A percentile compares a stretch with the other conserved stretches of the same genome.
These are phyloP conservation scores for Amazona ochrocephala DNA, from an alignment of 2,797 vertebrate species.

Conservation along the genomic window DNA sequence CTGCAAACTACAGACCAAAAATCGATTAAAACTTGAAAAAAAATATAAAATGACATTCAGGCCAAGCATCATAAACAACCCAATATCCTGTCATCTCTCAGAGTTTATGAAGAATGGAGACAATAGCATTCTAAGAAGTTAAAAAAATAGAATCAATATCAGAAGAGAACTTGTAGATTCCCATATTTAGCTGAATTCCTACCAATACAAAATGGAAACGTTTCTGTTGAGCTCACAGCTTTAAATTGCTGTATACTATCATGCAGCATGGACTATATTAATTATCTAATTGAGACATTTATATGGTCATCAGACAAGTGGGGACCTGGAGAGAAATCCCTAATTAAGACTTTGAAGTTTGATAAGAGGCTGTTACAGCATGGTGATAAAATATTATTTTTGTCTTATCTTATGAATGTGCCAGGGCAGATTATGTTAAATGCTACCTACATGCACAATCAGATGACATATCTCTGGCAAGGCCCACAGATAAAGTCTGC, in stretches of 20 bases:
- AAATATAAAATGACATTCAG: background rate
- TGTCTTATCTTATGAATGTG: background rate
- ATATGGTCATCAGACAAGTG: constrained; percentile 60
- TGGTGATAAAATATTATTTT: constrained; percentile 15
- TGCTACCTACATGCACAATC: constrained; percentile 2
- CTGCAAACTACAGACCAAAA: background rate
- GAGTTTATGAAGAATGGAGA: background rate
- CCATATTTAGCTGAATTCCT: background rate
- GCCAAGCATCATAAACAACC: background rate
- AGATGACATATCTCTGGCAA: constrained; percentile 40
- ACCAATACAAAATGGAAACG: background rate
- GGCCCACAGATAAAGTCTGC: constrained; percentile 32
- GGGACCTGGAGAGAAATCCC: constrained; percentile 50
- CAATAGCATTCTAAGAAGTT: background rate
- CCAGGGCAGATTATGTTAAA: constrained; percentile 1
- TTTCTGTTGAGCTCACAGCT: constrained; percentile 34
- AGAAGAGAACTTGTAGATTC: background rate
- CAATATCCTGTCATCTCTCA: background rate
- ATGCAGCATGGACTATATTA: constrained; percentile 24
- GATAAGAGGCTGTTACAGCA: constrained; percentile 41
- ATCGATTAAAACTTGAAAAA: constrained; percentile 8
- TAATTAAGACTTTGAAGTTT: constrained; percentile 64
- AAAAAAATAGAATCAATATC: constrained; percentile 4
- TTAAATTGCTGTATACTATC: constrained; percentile 32
- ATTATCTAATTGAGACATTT: constrained; percentile 58